Evolutionary conservation across 2,113 vertebrate genomes (phyloP), one percentile per base, ranked within the genome.

Genomic region (Rhea americana): DNA sequence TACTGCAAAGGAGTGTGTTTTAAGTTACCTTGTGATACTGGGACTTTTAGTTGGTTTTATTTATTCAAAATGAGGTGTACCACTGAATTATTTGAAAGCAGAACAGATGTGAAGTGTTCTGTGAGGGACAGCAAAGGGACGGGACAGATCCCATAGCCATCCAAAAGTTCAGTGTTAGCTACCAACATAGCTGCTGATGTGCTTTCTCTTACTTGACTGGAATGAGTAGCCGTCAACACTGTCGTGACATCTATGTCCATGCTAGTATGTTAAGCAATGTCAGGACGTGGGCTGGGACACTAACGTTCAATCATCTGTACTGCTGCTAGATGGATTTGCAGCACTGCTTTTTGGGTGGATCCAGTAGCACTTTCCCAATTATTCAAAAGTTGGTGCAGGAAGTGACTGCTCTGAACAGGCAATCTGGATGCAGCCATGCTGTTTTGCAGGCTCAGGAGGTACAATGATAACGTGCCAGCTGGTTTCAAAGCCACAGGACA

Each of bases 391-490:
- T 74, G n/a, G 7, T 91, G 43, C 22, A 87, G 66, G 20, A 66
- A 68, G 19, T 79, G 73, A 59, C 59, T 85, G 75, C 91, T 94
- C 63, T 0, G 1, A 89, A 48, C 63, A 85, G 56, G 37, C 75
- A 91, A 63, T 93, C 92, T 94, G 94, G 88, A 74, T 68, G 43
- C 24, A 87, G 37, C 24, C 76, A 59, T 85, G 50, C 68, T 93
- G 88, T 90, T 95, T 91, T 85, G 13, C 43, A 83, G 74, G 65
- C 82, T 83, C 72, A 51, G 71, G 87, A 94, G 71, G 37, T 80
- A 55, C 79, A 73, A 56, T 84, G 84, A 78, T 26, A 39, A 28
- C 48, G 45, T 71, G 50, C 73, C 93, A 95, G 76, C 74, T 94
- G 90, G 76, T 61, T 17, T 74, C 45, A 85, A 41, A 82, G 92